Evolutionary conservation across 2,113 vertebrate species (phyloP).

Genomic region (Cephalophus harveyi): DNA sequence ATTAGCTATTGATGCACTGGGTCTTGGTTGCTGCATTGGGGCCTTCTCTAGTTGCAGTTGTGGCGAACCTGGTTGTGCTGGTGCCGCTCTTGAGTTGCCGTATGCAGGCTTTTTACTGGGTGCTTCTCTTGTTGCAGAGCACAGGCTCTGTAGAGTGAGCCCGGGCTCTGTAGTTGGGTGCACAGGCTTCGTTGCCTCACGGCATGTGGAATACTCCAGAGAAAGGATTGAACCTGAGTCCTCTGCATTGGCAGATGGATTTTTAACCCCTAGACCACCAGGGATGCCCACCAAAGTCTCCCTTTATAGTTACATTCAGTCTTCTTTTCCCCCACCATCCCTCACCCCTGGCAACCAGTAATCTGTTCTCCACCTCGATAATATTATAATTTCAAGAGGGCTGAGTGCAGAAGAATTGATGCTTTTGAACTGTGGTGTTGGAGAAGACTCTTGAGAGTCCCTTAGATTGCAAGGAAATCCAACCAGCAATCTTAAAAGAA

Average conservation of each 20-base stretch:
- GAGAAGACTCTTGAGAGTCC: neutral
- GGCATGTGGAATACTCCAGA: neutral
- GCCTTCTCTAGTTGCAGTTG: neutral
- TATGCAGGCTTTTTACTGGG: neutral
- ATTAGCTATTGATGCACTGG: neutral
- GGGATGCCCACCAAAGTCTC: neutral
- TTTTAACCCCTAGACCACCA: neutral
- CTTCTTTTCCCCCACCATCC: neutral
- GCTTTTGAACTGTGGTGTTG: neutral
- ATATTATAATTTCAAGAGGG: neutral
- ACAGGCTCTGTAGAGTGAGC: neutral
- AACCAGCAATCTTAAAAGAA: neutral
- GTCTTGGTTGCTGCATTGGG: neutral
- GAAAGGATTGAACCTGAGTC: neutral
- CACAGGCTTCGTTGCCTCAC: neutral
- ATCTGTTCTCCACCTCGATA: neutral
- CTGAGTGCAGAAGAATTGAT: neutral
- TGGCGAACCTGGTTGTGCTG: neutral
- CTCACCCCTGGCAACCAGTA: neutral
- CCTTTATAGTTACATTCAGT: neutral
- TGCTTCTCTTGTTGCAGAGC: neutral
- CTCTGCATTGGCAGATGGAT: neutral
- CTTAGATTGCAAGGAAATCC: neutral
- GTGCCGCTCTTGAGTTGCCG: fast-evolving
- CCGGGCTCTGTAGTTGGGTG: neutral